Evolutionary conservation across 2,113 vertebrate genomes (phyloP), one percentile per base, ranked within the genome.

Genomic region (Nipponia nippon): DNA sequence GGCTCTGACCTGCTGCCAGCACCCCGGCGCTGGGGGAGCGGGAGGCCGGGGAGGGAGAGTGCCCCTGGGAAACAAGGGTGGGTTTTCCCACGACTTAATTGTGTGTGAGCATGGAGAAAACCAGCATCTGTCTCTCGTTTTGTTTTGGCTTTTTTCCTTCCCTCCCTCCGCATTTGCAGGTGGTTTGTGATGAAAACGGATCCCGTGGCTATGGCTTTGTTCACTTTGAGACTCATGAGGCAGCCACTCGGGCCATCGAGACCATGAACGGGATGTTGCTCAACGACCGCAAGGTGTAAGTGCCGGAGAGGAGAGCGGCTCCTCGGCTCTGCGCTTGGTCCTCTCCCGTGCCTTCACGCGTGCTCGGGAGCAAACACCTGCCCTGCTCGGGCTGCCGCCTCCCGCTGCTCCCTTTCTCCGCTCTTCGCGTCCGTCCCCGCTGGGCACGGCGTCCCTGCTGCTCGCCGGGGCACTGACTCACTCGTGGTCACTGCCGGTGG

Each of bases 251-350:
- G 36, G 99, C 99, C 84, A 99, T 99, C 27, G 97, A 98, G 18
- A 99, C 99, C 61, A 99, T 99, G 99, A 99, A 99, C 8, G 99
- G 99, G 87, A 99, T 99, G 99, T 96, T 99, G 83, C 98, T 99
- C 66, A 99, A 99, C 11, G 99, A 99, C 83, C 98, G 99, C 47
- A 99, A 99, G 98, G 99, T 99, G 99, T 99, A 98, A 98, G 98
- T 98, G 86, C 23, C 1, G 2, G 23, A 30, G n/a, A 52, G 29
- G 27, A 55, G 20, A 11, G 38, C 1, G 10, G 23, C 13, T 18
- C 58, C 38, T 44, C 7, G 1, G 18, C 50, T 52, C 58, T 50
- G 34, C 2, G 3, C 38, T 56, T 58, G 15, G 10, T 93, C 6
- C 77, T 40, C n/a, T 40, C n/a, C 32, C 38, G 59, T 21, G 22